phyloP scores from a whole-genome alignment of 2,113 vertebrate genomes.

The Mesoclemmys tuberculata region DNA sequence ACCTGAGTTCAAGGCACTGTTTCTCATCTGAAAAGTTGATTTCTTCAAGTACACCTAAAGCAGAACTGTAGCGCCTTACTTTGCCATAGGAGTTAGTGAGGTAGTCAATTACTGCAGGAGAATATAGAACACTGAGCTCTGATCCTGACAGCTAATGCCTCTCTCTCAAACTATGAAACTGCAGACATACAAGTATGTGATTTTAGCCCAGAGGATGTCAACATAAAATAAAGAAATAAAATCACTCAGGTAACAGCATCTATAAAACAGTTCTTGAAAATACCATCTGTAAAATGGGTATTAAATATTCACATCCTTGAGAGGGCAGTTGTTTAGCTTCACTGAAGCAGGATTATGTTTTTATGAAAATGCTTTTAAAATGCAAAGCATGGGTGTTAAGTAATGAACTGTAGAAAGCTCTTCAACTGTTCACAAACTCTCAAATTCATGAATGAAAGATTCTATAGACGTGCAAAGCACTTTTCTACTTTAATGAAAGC shows the following conservation, averaged over 20 bases:
- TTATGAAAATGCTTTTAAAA: background rate
- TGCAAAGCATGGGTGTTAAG: background rate
- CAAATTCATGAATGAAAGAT: background rate
- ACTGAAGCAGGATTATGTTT: fast-evolving
- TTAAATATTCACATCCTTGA: background rate
- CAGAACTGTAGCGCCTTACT: background rate
- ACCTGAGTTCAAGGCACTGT: background rate
- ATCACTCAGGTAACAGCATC: background rate
- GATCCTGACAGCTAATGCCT: background rate
- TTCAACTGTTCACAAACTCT: background rate
- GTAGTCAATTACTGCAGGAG: background rate
- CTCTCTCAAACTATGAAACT: background rate
- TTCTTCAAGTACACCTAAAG: background rate
- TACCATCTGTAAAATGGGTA: background rate
- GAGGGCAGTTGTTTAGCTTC: background rate
- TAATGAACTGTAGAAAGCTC: background rate
- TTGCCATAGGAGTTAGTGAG: background rate
- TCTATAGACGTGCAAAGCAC: background rate
- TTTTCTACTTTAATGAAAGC: background rate
- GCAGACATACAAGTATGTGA: background rate
- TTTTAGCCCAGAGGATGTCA: background rate
- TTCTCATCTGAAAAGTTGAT: background rate
- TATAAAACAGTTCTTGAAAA: background rate
- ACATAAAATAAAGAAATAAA: no score
- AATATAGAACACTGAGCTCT: background rate